A percentile compares a stretch with the other conserved stretches of the same genome.
Evolutionary conservation across 2,888 invertebrate genomes (phyloP).

Genomic region (Melanchra persicariae): DNA sequence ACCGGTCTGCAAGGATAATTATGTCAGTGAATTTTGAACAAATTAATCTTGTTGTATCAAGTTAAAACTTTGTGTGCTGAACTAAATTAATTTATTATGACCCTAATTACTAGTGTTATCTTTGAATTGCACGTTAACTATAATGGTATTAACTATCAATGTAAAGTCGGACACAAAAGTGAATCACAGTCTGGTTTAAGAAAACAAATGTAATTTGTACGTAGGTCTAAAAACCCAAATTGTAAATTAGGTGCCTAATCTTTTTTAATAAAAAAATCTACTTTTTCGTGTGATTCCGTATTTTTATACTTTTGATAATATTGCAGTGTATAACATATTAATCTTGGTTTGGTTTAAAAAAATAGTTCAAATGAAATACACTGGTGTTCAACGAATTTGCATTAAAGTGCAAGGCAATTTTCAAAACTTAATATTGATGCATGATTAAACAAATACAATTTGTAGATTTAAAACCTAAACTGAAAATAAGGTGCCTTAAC

Average conservation of each 20-base stretch:
- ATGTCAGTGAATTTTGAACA: neutral
- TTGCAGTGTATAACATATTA: neutral
- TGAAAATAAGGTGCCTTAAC: too few relatives aligned
- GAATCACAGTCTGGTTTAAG: neutral
- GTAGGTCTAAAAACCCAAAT: too few relatives aligned
- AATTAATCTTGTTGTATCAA: neutral
- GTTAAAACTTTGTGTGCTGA: neutral
- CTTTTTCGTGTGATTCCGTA: too few relatives aligned
- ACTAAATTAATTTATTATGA: constrained; percentile 3
- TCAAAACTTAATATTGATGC: too few relatives aligned
- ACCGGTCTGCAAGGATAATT: too few relatives aligned
- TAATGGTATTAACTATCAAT: constrained; percentile 36
- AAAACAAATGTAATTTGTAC: neutral
- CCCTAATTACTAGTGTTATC: constrained; percentile 52
- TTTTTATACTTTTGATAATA: neutral
- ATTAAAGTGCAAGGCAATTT: too few relatives aligned
- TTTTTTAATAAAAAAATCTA: too few relatives aligned
- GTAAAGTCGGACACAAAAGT: constrained; percentile 41
- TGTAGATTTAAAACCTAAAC: neutral
- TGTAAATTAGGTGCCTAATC: too few relatives aligned
- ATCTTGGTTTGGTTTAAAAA: too few relatives aligned
- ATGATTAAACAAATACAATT: neutral
- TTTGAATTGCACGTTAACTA: constrained; percentile 38
- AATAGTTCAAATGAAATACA: too few relatives aligned
- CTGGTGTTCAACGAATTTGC: too few relatives aligned